Evolutionary conservation across 2,113 vertebrate species (phyloP).

Genomic region (Platichthys flesus): DNA sequence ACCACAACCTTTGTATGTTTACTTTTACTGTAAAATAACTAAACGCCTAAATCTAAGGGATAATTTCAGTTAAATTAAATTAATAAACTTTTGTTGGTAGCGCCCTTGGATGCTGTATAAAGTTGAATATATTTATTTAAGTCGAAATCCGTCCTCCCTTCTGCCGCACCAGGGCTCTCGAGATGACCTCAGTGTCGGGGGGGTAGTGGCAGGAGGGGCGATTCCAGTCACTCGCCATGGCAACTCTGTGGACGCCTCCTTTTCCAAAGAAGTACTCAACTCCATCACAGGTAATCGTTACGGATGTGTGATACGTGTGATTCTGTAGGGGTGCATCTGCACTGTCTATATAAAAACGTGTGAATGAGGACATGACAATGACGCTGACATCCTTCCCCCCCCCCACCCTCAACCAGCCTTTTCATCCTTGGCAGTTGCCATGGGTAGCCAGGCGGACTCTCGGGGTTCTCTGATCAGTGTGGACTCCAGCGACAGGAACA

Average conservation of each 20-base stretch:
- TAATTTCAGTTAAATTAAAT: no score
- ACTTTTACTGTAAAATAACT: not conserved
- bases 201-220: constrained; percentile 83
- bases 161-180: constrained; percentile 87
- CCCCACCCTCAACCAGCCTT: constrained; percentile 83
- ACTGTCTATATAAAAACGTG: constrained; percentile 15
- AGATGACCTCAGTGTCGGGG: constrained; percentile 92
- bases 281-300: constrained; percentile 93
- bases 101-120: not conserved
- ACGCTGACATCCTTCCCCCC: not conserved
- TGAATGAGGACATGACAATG: constrained; percentile 37
- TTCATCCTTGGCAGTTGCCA: constrained; percentile 95
- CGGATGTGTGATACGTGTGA: not conserved
- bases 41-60: not conserved
- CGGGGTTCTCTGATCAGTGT: constrained; percentile 96
- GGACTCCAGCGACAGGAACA: constrained; percentile 95
- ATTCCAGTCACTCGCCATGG: constrained; percentile 87
- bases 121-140: not conserved
- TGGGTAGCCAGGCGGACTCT: constrained; percentile 94
- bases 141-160: not conserved
- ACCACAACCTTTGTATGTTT: not conserved
- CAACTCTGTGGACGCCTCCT: constrained; percentile 94
- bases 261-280: constrained; percentile 98
- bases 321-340: not conserved
- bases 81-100: not conserved